Evolutionary conservation across 2,888 invertebrate genomes (phyloP), one percentile per base, ranked within the genome.

Genomic region (Cylindroiulus punctatus): DNA sequence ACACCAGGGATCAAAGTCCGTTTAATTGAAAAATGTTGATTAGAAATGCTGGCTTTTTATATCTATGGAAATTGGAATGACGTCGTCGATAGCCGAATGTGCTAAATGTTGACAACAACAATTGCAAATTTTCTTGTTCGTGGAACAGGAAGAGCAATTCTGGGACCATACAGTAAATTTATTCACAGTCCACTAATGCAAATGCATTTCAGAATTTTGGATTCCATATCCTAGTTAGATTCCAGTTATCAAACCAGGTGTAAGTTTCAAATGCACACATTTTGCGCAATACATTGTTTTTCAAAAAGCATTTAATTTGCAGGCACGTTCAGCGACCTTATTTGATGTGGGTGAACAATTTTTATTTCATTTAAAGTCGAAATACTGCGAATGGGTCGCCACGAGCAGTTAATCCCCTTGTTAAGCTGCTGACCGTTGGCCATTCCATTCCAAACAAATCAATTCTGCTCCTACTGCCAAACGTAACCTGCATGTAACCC

Each of bases 21-120:
- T n/a, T 57, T 57, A 7, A 57, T 57, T 57, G 52, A 57, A n/a
- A 57, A 57, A 57, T 7, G 52, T 57, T 57, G n/a, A 57, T 57
- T 57, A 57, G 7, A 57, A 57, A n/a, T 7, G n/a, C 19, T n/a
- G n/a, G 7, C 5, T 57, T 57, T 57, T 57, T 57, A n/a, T 57
- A 1, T 2, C n/a, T 19, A 44, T 14, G 7, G 17, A 44, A 44
- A 44, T 44, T 36, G 36, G 36, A 44, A 17, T 44, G 44, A 44
- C 44, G 44, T 44, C 12, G 3, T 44, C 7, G 36, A 36, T 36
- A 7, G 3, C 2, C 36, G 36, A 36, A 36, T 36, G 36, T 36
- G 36, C 36, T n/a, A 2, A 57, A 57, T 12, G 7, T 57, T 57
- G 52, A 17, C 52, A 17, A 17, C 47, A 42, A 42, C 12, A 7